These are phyloP conservation scores for Drosophila lini DNA, from an alignment of 1,140 invertebrate species.

Conservation along the genomic window DNA sequence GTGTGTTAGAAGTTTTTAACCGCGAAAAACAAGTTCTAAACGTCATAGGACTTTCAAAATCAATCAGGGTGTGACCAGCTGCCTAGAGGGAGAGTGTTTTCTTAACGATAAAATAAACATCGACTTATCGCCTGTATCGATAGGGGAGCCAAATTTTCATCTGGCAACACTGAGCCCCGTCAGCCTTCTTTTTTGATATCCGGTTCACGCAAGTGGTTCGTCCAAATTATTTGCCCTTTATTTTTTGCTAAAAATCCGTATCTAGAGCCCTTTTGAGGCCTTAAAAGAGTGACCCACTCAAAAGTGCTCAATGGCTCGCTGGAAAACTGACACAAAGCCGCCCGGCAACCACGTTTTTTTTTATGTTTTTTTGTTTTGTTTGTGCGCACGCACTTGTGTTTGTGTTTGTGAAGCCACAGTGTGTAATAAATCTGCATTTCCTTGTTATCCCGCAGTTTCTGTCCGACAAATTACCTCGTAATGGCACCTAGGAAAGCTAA, in stretches of 20 bases:
- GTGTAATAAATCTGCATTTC: conserved; percentile 13
- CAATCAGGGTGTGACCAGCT: not conserved
- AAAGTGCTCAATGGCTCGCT: conserved; percentile 9
- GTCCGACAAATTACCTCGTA: conserved; percentile 58
- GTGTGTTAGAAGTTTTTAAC: no score
- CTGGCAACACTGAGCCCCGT: not conserved
- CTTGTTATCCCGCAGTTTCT: conserved; percentile 51
- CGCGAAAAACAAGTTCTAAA: no score
- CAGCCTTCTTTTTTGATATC: conserved; percentile 81
- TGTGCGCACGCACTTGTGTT: conserved; percentile 45
- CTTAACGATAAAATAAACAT: not conserved
- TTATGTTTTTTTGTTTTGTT: conserved; percentile 49
- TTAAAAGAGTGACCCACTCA: not conserved
- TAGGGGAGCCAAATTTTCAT: no score
- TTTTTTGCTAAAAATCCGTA: conserved; percentile 32
- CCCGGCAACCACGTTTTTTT: conserved; percentile 30
- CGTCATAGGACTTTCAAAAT: no score
- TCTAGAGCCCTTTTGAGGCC: conserved; percentile 11
- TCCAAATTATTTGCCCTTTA: conserved; percentile 35
- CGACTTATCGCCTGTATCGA: not conserved
- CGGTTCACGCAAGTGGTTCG: conserved; percentile 80
- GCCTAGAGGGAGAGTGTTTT: no score
- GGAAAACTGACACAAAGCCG: not conserved
- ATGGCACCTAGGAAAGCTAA: conserved; percentile 99
- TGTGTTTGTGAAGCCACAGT: conserved; percentile 37